Conservation (phyloP, 2,888 invertebrate genomes). For the Peribatodes rhomboidaria region DNA sequence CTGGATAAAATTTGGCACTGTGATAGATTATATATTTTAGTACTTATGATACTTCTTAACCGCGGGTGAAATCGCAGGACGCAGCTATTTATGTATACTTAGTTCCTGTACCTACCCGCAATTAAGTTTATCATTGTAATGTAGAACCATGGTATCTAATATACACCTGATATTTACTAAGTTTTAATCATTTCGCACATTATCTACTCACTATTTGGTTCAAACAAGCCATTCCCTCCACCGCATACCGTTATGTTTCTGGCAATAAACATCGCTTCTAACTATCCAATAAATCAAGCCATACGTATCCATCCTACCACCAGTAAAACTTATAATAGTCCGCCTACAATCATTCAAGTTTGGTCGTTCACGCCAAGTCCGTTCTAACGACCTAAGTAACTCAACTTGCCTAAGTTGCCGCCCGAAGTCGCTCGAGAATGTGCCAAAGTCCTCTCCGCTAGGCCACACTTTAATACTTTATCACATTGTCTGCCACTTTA, state of each 20-base stretch:
- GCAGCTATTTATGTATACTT: too few species aligned
- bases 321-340: conserved; percentile 37
- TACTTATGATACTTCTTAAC: too few species aligned
- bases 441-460: conserved; percentile 48
- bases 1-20: too few species aligned
- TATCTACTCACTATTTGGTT: conserved; percentile 7
- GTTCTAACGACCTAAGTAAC: conserved; percentile 64
- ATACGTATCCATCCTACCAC: conserved; percentile 25
- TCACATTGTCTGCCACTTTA: conserved; percentile 48
- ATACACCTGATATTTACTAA: not conserved
- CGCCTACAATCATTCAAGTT: conserved; percentile 46
- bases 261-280: conserved; percentile 28
- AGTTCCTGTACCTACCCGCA: too few species aligned
- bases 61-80: too few species aligned
- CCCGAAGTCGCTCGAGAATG: conserved; percentile 49
- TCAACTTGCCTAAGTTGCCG: conserved; percentile 46
- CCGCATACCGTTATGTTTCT: conserved; percentile 11
- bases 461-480: conserved; percentile 53
- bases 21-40: too few species aligned
- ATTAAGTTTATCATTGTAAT: too few species aligned
- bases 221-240: conserved; percentile 9
- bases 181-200: not conserved
- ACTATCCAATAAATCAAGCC: conserved; percentile 32
- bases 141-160: too few species aligned
- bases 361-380: conserved; percentile 50